A percentile compares a stretch with the other conserved stretches of the same genome.
Evolutionary conservation across 1,140 invertebrate species (phyloP).

Genomic region (Popillia japonica): DNA sequence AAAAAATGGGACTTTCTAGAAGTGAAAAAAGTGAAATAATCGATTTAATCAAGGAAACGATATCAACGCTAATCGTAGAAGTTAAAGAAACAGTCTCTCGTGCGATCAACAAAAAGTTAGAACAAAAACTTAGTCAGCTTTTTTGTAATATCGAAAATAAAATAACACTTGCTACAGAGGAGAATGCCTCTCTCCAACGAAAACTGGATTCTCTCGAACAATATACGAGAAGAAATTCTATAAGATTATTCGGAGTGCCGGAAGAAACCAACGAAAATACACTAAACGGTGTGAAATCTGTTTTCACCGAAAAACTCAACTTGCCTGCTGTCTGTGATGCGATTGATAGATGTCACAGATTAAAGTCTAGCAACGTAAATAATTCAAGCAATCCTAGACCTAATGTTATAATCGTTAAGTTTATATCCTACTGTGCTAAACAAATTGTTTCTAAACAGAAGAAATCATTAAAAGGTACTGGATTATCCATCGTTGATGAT

Average conservation of each 20-base stretch:
- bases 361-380: not conserved
- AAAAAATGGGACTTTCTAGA: not conserved
- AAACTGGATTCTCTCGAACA: constrained; percentile 9
- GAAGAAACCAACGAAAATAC: constrained; percentile 1
- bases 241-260: constrained; percentile 1
- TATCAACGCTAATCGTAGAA: not conserved
- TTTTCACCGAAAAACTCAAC: constrained; percentile 18
- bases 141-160: not conserved
- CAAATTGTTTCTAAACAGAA: not conserved
- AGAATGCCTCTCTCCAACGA: constrained; percentile 1
- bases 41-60: constrained; percentile 5
- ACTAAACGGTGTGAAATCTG: not conserved
- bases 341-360: constrained; percentile 24
- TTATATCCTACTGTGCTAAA: constrained; percentile 7
- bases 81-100: constrained; percentile 10
- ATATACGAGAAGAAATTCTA: constrained; percentile 21
- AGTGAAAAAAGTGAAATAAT: constrained; percentile 6
- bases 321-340: not conserved
- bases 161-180: not conserved
- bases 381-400: not conserved
- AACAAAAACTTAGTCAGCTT: not conserved
- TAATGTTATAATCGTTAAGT: constrained; percentile 12
- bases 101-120: not conserved
- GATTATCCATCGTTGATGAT: not conserved
- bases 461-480: not conserved